Percentiles rank a stretch among this genome's conserved stretches.
Conservation (phyloP, 2,888 invertebrate genomes). For the Cryptocheilus praepositus region DNA sequence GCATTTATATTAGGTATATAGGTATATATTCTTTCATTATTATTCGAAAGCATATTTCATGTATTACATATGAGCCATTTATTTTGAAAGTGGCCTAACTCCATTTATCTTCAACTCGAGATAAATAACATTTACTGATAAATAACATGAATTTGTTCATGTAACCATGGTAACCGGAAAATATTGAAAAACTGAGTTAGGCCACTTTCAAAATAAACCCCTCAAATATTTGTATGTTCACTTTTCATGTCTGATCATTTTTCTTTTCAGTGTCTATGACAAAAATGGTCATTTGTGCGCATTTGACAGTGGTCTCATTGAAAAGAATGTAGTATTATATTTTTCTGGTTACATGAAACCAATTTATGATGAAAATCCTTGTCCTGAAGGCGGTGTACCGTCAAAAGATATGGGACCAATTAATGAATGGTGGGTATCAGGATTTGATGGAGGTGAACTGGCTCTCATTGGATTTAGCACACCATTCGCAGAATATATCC, state of each 20-base stretch:
- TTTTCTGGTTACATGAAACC: constrained; percentile 89
- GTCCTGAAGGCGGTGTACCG: constrained; percentile 84
- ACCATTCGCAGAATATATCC: constrained; percentile 86
- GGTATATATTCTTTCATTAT: too few species aligned
- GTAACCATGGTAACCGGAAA: too few species aligned
- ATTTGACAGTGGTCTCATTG: constrained; percentile 86
- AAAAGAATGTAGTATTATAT: constrained; percentile 84
- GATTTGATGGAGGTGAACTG: constrained; percentile 87
- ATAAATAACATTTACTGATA: too few species aligned
- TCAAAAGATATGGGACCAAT: constrained; percentile 88
- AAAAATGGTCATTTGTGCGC: constrained; percentile 86
- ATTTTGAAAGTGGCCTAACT: too few species aligned
- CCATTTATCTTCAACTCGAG: too few species aligned
- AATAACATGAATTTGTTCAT: too few species aligned
- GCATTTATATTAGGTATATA: too few species aligned
- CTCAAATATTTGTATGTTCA: too few species aligned
- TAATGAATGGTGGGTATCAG: constrained; percentile 89
- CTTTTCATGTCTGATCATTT: neutral
- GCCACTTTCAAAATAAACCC: too few species aligned
- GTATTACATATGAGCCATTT: too few species aligned
- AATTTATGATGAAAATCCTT: constrained; percentile 84
- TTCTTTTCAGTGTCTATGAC: constrained; percentile 81
- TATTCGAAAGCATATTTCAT: too few species aligned
- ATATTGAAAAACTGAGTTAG: too few species aligned
- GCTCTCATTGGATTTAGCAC: constrained; percentile 86